Percentiles rank a stretch among this genome's conserved stretches.
Evolutionary conservation across 64 coral and sea anemone species (phyloP).

Genomic region (Cladopsammia gracilis): DNA sequence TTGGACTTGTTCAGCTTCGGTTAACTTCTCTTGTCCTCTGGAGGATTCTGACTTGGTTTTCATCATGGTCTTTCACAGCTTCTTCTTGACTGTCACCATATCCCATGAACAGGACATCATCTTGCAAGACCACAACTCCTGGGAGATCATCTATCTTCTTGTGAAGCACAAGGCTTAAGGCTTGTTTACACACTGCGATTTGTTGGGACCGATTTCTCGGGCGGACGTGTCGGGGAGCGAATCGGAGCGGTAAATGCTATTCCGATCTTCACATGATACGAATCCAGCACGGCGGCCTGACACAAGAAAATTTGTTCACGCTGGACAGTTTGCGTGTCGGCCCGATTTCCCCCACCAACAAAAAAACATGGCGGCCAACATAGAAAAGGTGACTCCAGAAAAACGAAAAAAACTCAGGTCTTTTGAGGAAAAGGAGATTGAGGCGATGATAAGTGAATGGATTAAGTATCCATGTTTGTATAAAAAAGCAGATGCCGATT

Average conservation of each 20-base stretch:
- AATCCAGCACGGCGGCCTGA: not conserved
- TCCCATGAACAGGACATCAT: too few relatives aligned
- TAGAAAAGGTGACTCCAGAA: not conserved
- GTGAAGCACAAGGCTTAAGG: too few relatives aligned
- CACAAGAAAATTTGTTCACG: conserved; percentile 18
- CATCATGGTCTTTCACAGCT: too few relatives aligned
- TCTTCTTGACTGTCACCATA: too few relatives aligned
- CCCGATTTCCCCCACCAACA: not conserved
- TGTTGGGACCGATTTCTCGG: not conserved
- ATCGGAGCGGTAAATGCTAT: not conserved
- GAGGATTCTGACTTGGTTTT: too few relatives aligned
- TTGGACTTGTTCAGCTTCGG: too few relatives aligned
- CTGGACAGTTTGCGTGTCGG: not conserved
- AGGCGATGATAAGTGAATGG: not conserved
- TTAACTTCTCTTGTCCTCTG: too few relatives aligned
- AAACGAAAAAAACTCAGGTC: not conserved
- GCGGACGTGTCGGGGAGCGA: not conserved
- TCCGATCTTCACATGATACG: conserved; percentile 17
- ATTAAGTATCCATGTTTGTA: not conserved
- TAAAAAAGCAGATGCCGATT: too few relatives aligned
- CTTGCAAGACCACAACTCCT: too few relatives aligned
- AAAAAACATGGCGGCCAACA: not conserved
- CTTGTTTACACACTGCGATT: not conserved
- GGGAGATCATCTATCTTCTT: too few relatives aligned
- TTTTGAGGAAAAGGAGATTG: conserved; percentile 1